Evolutionary conservation across 37 sponge, comb jelly and placozoan genomes (phyloP).

Genomic region (Ianthella basta): DNA sequence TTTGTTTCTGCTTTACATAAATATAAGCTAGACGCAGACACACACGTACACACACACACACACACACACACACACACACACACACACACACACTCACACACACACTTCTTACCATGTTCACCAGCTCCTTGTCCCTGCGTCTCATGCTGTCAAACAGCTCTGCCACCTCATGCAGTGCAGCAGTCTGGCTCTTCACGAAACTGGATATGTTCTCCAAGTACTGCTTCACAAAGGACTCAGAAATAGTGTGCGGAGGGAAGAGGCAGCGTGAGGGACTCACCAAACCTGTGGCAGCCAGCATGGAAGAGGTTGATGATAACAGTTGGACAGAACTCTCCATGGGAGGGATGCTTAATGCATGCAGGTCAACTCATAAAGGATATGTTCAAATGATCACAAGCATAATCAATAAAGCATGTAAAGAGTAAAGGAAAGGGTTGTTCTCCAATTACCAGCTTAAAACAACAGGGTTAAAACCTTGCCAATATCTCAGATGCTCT

Average conservation of each 20-base stretch:
- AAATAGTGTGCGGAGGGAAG: slow-evolving; percentile 46
- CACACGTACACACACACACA: too few relatives aligned
- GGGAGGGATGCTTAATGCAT: too few relatives aligned
- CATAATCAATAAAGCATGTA: too few relatives aligned
- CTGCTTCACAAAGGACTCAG: slow-evolving; percentile 53
- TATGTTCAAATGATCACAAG: too few relatives aligned
- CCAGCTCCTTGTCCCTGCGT: slow-evolving; percentile 55
- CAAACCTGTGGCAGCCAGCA: neutral
- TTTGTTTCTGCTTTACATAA: too few relatives aligned
- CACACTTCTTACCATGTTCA: slow-evolving; percentile 50
- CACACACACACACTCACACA: slow-evolving; percentile 40
- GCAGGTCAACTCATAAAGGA: too few relatives aligned
- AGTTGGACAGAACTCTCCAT: too few relatives aligned
- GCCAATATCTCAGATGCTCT: too few relatives aligned
- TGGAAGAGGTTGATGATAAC: neutral
- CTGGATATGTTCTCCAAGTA: slow-evolving; percentile 7
- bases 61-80: slow-evolving; percentile 28
- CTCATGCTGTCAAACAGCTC: slow-evolving; percentile 73
- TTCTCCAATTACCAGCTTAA: too few relatives aligned
- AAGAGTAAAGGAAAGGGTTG: too few relatives aligned
- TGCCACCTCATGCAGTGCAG: slow-evolving; percentile 11
- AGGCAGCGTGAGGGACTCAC: slow-evolving; percentile 12
- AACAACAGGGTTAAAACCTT: too few relatives aligned
- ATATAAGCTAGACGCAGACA: too few relatives aligned
- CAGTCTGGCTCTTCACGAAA: slow-evolving; percentile 5